Base-by-base conservation (phyloP, 2,797 vertebrate genomes). In the Periparus ater region DNA sequence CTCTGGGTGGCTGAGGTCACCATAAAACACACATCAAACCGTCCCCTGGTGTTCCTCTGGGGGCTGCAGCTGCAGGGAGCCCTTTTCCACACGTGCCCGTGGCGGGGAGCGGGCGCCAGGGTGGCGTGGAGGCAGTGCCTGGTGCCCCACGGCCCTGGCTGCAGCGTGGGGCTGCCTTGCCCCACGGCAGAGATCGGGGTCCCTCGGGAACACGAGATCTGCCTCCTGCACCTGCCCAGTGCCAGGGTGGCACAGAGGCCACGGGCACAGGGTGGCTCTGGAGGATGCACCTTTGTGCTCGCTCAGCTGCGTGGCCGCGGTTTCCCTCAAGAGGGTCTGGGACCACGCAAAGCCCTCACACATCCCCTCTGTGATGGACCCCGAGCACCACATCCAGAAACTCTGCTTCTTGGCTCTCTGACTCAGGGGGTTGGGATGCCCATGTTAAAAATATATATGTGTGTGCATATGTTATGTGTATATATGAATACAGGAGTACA, bases 21-120 rank as follows among this genome's bases (percentile, higher is more conserved):
- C 42, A 20, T 16, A 50, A 53, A 68, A 20, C 38, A 34, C 16
- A 5, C 13, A 50, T 32, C 17, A 44, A 65, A 11, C 1, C 2
- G 38, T 27, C 7, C 13, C 29, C 22, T 0, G 0, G 13, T 0
- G 1, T 29, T 66, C 9, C 26, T 15, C 44, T 0, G 1, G 40
- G 47, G 26, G 16, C 9, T 58, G 54, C 14, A 12, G 65, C 48
- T 36, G 42, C 47, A 44, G 45, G 62, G 44, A 82, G 22, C 51
- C 27, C 34, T 47, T 32, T 44, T 30, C 62, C 5, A 1, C 34
- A 0, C 1, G 10, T n/a, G 42, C 70, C 62, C 0, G 0, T 8
- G 58, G 50, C 48, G 67, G 32, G 54, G 32, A 60, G 21, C 0
- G 0, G 58, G 50, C 0, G 0, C 50, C 4, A 1, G 63, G 29